Conservation (phyloP, 2,888 invertebrate species). For the Xestia c-nigrum region DNA sequence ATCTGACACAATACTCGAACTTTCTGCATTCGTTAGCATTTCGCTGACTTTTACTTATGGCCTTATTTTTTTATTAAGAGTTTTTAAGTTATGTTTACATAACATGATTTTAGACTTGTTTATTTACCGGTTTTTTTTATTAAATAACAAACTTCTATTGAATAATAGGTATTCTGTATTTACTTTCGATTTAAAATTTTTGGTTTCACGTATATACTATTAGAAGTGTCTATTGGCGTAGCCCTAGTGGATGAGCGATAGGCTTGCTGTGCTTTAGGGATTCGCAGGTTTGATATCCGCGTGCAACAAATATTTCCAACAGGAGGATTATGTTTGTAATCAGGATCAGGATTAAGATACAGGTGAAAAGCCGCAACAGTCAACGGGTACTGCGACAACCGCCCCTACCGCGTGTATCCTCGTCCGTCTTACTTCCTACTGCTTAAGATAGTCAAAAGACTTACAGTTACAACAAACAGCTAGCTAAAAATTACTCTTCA, state of each 20-base stretch:
- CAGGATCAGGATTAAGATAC: background rate
- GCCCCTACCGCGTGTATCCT: background rate
- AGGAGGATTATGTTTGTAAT: background rate
- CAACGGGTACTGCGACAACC: background rate
- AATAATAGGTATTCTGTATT: background rate
- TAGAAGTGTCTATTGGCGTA: background rate
- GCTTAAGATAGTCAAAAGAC: background rate
- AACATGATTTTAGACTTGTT: background rate
- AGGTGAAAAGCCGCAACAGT: background rate
- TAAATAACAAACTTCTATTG: background rate
- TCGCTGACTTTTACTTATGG: constrained; percentile 29
- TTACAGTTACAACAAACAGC: background rate
- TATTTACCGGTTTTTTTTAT: background rate
- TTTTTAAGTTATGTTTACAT: background rate
- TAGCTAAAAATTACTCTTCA: background rate
- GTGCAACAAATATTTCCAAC: background rate
- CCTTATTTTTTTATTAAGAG: background rate
- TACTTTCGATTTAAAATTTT: background rate
- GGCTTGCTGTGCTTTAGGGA: background rate
- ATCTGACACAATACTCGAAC: constrained; percentile 4
- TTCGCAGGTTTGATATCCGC: background rate
- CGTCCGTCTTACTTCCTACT: background rate
- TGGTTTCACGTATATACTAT: background rate
- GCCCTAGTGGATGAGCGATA: background rate
- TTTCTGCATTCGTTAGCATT: constrained; percentile 9